Evolutionary conservation across 2,113 vertebrate genomes (phyloP).

Genomic region (Lasiurus borealis): DNA sequence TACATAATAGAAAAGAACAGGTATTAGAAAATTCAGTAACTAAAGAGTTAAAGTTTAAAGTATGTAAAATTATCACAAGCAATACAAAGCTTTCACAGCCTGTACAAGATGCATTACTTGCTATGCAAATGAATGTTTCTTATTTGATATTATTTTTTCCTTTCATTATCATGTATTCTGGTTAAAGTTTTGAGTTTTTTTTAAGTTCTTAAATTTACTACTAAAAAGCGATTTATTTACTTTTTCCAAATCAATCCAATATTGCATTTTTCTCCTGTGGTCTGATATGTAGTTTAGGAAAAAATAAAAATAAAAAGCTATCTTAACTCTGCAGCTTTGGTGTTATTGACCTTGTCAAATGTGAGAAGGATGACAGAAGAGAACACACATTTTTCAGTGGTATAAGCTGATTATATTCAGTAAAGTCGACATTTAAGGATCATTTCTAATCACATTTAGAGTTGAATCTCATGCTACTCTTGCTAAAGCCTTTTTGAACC

Average conservation of each 20-base stretch:
- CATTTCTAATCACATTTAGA: slow-evolving; percentile 84
- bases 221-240: neutral
- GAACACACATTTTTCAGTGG: slow-evolving; percentile 74
- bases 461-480: slow-evolving; percentile 57
- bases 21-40: neutral
- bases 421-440: slow-evolving; percentile 79
- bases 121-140: neutral
- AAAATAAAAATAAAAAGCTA: neutral
- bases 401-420: slow-evolving; percentile 81
- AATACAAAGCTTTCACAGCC: neutral
- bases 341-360: slow-evolving; percentile 77
- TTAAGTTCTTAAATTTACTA: slow-evolving; percentile 2
- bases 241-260: neutral
- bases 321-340: slow-evolving; percentile 68
- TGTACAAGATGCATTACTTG: neutral
- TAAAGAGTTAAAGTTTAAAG: neutral
- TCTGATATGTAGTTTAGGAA: neutral
- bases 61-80: neutral
- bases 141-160: neutral
- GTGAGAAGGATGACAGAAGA: slow-evolving; percentile 62
- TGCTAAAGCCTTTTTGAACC: slow-evolving; percentile 73
- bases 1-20: neutral
- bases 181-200: neutral
- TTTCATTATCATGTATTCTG: neutral
- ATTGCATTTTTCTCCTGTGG: neutral